phyloP scores from a whole-genome alignment of 2,888 invertebrate genomes.

The Agrotis segetum region DNA sequence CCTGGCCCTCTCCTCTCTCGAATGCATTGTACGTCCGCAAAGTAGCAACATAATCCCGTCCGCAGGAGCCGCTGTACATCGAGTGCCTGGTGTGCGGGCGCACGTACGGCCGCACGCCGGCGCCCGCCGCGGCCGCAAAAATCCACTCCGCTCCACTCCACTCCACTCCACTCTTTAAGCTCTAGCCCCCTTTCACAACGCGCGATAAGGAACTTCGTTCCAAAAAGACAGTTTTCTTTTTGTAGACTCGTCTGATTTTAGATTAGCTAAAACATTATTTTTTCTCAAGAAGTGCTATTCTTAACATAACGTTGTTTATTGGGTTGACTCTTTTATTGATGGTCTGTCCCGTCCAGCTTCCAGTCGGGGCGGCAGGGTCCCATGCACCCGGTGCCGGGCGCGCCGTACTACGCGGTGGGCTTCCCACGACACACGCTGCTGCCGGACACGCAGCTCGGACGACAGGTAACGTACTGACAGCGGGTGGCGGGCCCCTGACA shows the following conservation, averaged over 20 bases:
- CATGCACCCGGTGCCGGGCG: slow-evolving; percentile 95
- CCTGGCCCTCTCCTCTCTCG: no score
- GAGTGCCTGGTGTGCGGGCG: slow-evolving; percentile 97
- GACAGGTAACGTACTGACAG: slow-evolving; percentile 83
- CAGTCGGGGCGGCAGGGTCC: slow-evolving; percentile 95
- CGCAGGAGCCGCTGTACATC: slow-evolving; percentile 92
- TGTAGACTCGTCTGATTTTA: no score
- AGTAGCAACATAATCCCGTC: background rate
- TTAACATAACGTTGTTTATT: no score
- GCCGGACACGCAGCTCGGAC: slow-evolving; percentile 95
- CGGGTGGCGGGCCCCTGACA: background rate
- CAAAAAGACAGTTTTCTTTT: no score
- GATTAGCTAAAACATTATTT: no score
- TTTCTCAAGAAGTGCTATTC: no score
- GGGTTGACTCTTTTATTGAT: no score
- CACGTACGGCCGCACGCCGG: slow-evolving; percentile 92
- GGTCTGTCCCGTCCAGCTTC: slow-evolving; percentile 90
- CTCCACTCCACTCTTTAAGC: no score
- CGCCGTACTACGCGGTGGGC: slow-evolving; percentile 97
- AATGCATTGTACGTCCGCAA: no score
- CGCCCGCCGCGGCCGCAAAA: slow-evolving; percentile 89
- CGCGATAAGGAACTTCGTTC: no score
- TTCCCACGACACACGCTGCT: slow-evolving; percentile 96
- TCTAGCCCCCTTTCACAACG: no score
- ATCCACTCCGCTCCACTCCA: no score